These are phyloP conservation scores for Bos indicus DNA, from an alignment of 2,113 vertebrate species.

Conservation along the genomic window DNA sequence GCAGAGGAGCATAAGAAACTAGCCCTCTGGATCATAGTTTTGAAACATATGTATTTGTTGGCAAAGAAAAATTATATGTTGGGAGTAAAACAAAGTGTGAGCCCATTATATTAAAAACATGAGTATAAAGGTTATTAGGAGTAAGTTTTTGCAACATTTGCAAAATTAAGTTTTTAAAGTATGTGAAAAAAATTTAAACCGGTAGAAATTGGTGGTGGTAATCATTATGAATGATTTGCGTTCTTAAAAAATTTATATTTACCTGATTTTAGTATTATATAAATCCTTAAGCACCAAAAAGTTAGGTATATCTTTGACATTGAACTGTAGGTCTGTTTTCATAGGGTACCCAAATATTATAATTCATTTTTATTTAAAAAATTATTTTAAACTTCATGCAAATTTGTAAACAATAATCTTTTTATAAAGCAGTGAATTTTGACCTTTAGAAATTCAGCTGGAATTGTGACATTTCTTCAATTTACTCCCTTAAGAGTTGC, in stretches of 20 bases:
- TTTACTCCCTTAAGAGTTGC: not conserved
- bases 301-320: not conserved
- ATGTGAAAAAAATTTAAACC: not conserved
- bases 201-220: not conserved
- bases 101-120: not conserved
- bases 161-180: not conserved
- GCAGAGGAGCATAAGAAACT: not conserved
- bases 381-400: not conserved
- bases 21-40: not conserved
- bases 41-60: not conserved
- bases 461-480: not conserved
- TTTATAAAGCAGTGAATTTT: not conserved
- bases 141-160: not conserved
- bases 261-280: not conserved
- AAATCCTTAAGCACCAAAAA: not conserved
- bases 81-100: not conserved
- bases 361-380: not conserved
- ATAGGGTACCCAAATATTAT: not conserved
- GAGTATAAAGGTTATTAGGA: not conserved
- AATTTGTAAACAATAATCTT: not conserved
- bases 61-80: not conserved
- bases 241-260: not conserved
- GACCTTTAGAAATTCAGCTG: not conserved
- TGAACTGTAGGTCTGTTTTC: not conserved
- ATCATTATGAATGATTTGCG: not conserved